These are phyloP conservation scores for Patella vulgata DNA, from an alignment of 1,140 invertebrate genomes.

Conservation along the genomic window DNA sequence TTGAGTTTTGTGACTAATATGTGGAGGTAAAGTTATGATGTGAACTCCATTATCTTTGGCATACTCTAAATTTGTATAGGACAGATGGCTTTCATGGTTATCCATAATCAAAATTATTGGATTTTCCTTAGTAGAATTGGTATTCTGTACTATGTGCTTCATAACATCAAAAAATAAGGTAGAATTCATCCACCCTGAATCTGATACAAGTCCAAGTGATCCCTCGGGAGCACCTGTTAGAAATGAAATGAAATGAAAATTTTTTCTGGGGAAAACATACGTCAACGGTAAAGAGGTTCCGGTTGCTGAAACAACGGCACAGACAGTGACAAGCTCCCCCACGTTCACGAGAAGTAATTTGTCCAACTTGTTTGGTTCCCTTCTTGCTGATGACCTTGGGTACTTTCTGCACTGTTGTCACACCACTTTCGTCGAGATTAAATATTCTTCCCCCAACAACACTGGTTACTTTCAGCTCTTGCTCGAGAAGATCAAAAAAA, in stretches of 20 bases:
- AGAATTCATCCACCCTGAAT: too few relatives aligned
- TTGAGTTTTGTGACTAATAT: too few relatives aligned
- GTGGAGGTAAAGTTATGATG: too few relatives aligned
- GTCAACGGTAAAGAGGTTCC: slow-evolving; percentile 44
- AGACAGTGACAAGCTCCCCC: slow-evolving; percentile 52
- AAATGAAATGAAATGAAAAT: slow-evolving; percentile 64
- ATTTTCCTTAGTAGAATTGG: too few relatives aligned
- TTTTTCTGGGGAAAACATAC: slow-evolving; percentile 50
- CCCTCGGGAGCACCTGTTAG: slow-evolving; percentile 50
- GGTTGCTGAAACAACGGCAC: slow-evolving; percentile 35
- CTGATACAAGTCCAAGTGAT: slow-evolving; percentile 11
- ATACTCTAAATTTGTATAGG: too few relatives aligned
- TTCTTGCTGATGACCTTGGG: slow-evolving; percentile 61
- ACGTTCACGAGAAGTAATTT: slow-evolving; percentile 66
- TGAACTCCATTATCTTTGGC: too few relatives aligned
- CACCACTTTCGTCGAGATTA: slow-evolving; percentile 69
- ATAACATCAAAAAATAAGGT: too few relatives aligned
- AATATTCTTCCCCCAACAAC: slow-evolving; percentile 61
- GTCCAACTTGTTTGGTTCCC: slow-evolving; percentile 64
- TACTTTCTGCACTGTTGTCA: slow-evolving; percentile 66
- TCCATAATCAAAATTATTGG: too few relatives aligned
- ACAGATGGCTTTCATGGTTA: too few relatives aligned
- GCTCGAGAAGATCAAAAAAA: slow-evolving; percentile 30
- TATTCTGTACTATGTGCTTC: too few relatives aligned
- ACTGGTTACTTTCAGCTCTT: slow-evolving; percentile 55